phyloP scores from a whole-genome alignment of 2,888 invertebrate species.

The Sarcophaga variegata region DNA sequence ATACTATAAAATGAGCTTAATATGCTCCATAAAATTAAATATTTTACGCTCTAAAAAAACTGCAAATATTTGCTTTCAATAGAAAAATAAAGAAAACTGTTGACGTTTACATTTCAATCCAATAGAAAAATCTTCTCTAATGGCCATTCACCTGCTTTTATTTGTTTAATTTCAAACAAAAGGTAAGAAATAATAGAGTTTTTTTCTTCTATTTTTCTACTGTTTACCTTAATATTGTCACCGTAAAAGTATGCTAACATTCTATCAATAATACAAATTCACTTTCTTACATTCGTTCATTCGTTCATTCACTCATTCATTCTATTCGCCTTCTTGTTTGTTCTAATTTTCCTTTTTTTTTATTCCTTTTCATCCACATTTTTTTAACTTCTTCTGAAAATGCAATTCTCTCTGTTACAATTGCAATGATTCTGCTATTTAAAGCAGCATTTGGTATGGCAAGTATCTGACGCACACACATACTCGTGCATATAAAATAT shows the following conservation, averaged over 20 bases:
- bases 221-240: neutral
- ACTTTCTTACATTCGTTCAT: slow-evolving; percentile 14
- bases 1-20: neutral
- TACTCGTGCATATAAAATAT: neutral
- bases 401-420: neutral
- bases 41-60: neutral
- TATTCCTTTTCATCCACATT: neutral
- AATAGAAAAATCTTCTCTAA: neutral
- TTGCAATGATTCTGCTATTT: slow-evolving; percentile 18
- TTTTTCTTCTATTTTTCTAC: neutral
- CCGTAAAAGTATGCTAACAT: slow-evolving; percentile 23
- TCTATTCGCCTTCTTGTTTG: neutral
- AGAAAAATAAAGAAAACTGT: neutral
- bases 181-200: neutral
- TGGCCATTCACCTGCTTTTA: neutral
- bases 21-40: neutral
- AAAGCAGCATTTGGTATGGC: slow-evolving; percentile 24
- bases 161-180: neutral
- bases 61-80: neutral
- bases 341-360: neutral
- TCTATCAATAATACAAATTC: slow-evolving; percentile 8
- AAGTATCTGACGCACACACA: slow-evolving; percentile 19
- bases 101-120: neutral
- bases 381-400: neutral
- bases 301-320: too few relatives aligned